Evolutionary conservation across 2,888 invertebrate genomes (phyloP).

Genomic region (Bombylius major): DNA sequence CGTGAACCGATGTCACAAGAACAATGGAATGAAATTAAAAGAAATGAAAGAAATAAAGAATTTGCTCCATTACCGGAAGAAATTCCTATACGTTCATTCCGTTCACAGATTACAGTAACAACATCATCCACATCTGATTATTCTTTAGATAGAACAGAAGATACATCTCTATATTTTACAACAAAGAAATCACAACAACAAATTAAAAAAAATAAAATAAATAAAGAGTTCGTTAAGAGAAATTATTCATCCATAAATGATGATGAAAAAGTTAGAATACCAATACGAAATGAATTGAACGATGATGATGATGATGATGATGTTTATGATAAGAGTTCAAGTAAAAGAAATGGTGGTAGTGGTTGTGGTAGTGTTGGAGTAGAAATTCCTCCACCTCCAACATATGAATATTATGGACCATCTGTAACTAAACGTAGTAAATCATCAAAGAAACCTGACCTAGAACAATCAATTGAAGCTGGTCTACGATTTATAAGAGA

Average conservation of each 20-base stretch:
- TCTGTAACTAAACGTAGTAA: conserved; percentile 20
- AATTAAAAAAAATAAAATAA: conserved; percentile 7
- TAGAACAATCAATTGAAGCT: conserved; percentile 43
- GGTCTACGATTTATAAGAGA: conserved; percentile 42
- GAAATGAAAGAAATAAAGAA: conserved; percentile 56
- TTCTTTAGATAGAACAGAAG: neutral
- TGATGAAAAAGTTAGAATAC: neutral
- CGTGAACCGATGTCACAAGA: conserved; percentile 32
- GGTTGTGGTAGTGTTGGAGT: conserved; percentile 33
- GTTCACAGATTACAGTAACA: conserved; percentile 5
- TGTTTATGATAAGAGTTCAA: neutral
- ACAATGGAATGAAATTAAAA: conserved; percentile 44
- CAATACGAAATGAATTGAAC: conserved; percentile 7
- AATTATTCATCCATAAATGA: conserved; percentile 6
- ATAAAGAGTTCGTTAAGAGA: conserved; percentile 4
- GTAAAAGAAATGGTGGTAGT: neutral
- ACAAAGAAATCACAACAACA: conserved; percentile 18
- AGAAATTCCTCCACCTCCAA: conserved; percentile 53
- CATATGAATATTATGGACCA: conserved; percentile 51
- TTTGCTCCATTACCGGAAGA: conserved; percentile 54
- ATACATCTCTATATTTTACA: conserved; percentile 25
- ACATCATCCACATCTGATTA: neutral
- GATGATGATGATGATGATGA: conserved; percentile 4
- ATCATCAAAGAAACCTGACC: conserved; percentile 21
- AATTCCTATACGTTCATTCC: conserved; percentile 25